Base-by-base conservation (phyloP, 2,113 vertebrate genomes). In the Caloenas nicobarica region DNA sequence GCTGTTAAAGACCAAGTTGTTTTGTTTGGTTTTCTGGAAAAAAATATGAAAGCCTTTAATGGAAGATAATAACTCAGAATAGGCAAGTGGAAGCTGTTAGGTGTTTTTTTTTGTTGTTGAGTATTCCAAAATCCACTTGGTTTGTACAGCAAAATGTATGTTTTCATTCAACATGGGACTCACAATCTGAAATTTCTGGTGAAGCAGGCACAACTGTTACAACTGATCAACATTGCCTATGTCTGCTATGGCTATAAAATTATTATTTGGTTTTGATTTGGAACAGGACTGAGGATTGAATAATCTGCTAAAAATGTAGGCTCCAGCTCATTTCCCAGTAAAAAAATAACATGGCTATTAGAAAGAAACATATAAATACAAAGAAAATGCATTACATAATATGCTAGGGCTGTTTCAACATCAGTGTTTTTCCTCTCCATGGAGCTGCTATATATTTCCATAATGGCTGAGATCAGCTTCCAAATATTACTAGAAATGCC, bases 391-490 rank as follows among this genome's bases (percentile, higher is more conserved):
- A 62, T 94, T 86, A 57, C 51, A 57, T 64, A 92, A 87, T 57
- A 38, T 5, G 21, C 21, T 68, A 50, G 54, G 21, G 50, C 50
- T 96, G 61, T 89, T 93, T 95, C 72, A 88, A 66, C 15, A 25
- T 13, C 48, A 53, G 10, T 79, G 57, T 25, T 92, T 65, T 91
- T 82, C 23, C 31, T 84, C 42, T 87, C 70, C 57, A 64, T 8
- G 5, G 66, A 53, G 53, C 72, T 87, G 36, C 54, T 81, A 16
- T 91, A 18, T 61, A 87, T 85, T 93, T 92, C 89, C 69, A 83
- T 84, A 95, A 92, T 78, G 57, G 46, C 24, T 85, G 86, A 95
- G 78, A 79, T 92, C 72, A 84, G 34, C 60, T 51, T 86, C 61
- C 77, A 92, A 74, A 65, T 76, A 69, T 79, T 86, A 86, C 42